These are phyloP conservation scores for Salpingus planirostris DNA, from an alignment of 2,888 invertebrate genomes.

Conservation along the genomic window DNA sequence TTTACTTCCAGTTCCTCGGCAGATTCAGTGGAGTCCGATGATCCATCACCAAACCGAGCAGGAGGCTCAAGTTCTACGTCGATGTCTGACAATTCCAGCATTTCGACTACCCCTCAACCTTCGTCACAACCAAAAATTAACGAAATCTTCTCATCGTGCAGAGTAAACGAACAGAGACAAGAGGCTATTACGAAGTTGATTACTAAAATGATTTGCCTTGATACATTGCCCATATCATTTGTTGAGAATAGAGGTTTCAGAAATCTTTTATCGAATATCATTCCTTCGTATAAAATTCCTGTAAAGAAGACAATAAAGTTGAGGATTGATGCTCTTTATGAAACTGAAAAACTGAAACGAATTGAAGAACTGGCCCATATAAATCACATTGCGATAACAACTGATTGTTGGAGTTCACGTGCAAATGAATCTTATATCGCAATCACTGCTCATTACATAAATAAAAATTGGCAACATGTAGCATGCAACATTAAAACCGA, in stretches of 20 bases:
- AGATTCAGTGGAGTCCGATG: no score
- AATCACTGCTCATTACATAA: no score
- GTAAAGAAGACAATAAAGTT: background rate
- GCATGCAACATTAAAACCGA: constrained; percentile 15
- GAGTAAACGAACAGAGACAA: constrained; percentile 12
- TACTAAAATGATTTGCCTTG: constrained; percentile 14
- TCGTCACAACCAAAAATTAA: constrained; percentile 3
- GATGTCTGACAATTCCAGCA: no score
- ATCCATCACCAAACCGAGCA: no score
- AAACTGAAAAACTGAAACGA: constrained; percentile 2
- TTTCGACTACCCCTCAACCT: no score
- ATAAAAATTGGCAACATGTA: constrained; percentile 15
- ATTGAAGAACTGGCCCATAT: background rate
- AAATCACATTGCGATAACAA: constrained; percentile 11
- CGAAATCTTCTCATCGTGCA: constrained; percentile 2
- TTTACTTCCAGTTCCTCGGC: no score
- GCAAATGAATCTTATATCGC: constrained; percentile 20
- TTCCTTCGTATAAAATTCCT: constrained; percentile 2
- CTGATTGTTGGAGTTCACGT: constrained; percentile 22
- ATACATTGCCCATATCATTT: constrained; percentile 11
- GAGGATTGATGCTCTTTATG: constrained; percentile 1
- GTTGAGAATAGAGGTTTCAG: constrained; percentile 9
- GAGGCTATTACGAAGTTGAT: constrained; percentile 12
- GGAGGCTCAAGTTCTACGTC: no score
- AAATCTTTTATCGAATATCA: constrained; percentile 3